A percentile compares a stretch with the other conserved stretches of the same genome.
Conservation (phyloP, 2,888 invertebrate genomes). For the Phalera bucephala region DNA sequence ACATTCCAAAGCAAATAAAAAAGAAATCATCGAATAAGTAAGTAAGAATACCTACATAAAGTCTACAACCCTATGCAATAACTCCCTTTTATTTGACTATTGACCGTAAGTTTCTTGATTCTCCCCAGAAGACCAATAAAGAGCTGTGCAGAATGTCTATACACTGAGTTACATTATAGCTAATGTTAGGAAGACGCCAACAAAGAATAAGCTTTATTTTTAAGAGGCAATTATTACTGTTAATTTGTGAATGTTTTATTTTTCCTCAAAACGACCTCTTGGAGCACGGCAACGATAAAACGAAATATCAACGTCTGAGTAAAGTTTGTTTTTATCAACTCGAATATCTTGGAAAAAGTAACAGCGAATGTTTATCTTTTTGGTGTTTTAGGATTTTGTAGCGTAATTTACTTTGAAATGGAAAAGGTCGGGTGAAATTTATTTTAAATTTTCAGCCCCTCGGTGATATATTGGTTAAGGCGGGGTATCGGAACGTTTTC, state of each 20-base stretch:
- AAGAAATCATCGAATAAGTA: conserved; percentile 12
- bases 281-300: no score
- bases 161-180: conserved; percentile 22
- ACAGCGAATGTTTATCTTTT: not conserved
- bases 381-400: no score
- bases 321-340: no score
- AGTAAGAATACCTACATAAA: conserved; percentile 18
- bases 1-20: conserved; percentile 22
- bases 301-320: no score
- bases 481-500: conserved; percentile 13
- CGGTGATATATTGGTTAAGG: conserved; percentile 18
- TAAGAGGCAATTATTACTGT: conserved; percentile 19
- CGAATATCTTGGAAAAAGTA: no score
- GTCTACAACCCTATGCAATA: conserved; percentile 26
- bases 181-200: conserved; percentile 22
- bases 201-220: conserved; percentile 23
- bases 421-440: no score
- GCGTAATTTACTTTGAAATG: no score
- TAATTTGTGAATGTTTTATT: conserved; percentile 14
- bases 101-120: conserved; percentile 36
- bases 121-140: conserved; percentile 40
- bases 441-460: no score
- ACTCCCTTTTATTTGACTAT: conserved; percentile 35
- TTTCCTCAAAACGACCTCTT: no score
- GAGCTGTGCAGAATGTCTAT: conserved; percentile 31